Conservation (phyloP, 2,113 vertebrate genomes). For the Trinectes maculatus region DNA sequence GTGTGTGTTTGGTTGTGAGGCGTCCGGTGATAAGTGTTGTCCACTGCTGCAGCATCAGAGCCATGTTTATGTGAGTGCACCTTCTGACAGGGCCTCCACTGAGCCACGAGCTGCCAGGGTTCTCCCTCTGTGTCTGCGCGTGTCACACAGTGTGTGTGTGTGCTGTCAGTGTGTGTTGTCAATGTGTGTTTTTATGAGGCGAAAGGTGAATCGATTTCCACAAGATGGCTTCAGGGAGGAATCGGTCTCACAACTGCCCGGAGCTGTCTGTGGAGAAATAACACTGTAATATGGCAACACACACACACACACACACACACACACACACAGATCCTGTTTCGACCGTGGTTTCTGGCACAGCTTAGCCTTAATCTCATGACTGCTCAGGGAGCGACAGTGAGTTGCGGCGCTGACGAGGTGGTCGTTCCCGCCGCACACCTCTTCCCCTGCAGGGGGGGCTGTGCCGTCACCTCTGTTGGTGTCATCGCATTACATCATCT, state of each 20-base stretch:
- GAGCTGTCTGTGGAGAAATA: constrained; percentile 59
- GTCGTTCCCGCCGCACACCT: constrained; percentile 45
- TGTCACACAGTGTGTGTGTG: too few relatives aligned
- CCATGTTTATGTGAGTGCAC: constrained; percentile 73
- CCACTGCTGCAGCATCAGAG: constrained; percentile 59
- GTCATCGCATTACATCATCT: constrained; percentile 44
- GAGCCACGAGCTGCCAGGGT: constrained; percentile 53
- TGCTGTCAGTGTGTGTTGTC: constrained; percentile 28
- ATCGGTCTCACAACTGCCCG: constrained; percentile 48
- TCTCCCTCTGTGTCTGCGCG: constrained; percentile 25
- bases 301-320: constrained; percentile 22
- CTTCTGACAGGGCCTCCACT: constrained; percentile 50
- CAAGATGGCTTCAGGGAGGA: constrained; percentile 56
- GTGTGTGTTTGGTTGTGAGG: constrained; percentile 69
- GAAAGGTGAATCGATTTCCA: constrained; percentile 66
- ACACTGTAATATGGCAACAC: constrained; percentile 43
- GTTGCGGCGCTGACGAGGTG: constrained; percentile 46
- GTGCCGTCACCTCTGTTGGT: constrained; percentile 50
- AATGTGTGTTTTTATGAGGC: constrained; percentile 45
- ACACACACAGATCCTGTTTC: constrained; percentile 56
- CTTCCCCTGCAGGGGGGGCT: constrained; percentile 20
- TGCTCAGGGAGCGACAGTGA: constrained; percentile 46
- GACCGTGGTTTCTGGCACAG: constrained; percentile 68
- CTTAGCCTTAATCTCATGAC: constrained; percentile 72
- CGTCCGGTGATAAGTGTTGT: constrained; percentile 75